Percentiles rank a stretch among this genome's conserved stretches.
These are phyloP conservation scores for Eristalis tenax DNA, from an alignment of 2,888 invertebrate species.

Conservation along the genomic window DNA sequence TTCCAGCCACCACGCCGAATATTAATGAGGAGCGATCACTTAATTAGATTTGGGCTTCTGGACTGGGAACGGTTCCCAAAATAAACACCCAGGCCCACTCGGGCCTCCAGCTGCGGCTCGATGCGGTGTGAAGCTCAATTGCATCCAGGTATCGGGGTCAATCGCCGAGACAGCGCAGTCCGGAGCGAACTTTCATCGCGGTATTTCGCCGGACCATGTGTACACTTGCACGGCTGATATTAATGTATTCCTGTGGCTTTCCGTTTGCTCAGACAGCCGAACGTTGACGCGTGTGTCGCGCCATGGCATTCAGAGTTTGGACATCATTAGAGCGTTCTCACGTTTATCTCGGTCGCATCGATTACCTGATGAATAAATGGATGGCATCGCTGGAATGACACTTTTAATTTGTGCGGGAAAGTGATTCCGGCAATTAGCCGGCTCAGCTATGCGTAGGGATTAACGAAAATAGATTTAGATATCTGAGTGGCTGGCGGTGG, in stretches of 20 bases:
- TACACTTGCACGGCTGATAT: conserved; percentile 35
- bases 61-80: conserved; percentile 41
- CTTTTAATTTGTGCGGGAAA: not conserved
- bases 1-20: conserved; percentile 39
- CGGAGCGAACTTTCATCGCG: conserved; percentile 19
- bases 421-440: conserved; percentile 37
- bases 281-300: conserved; percentile 30
- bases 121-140: conserved; percentile 45
- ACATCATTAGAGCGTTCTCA: conserved; percentile 61
- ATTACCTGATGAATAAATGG: conserved; percentile 58
- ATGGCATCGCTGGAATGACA: conserved; percentile 32
- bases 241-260: conserved; percentile 45
- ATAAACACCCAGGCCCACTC: conserved; percentile 40
- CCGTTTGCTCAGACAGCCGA: conserved; percentile 28
- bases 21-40: conserved; percentile 59
- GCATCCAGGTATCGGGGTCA: conserved; percentile 67
- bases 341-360: conserved; percentile 53
- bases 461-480: conserved; percentile 53
- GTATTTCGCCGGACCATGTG: conserved; percentile 11
- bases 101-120: not conserved
- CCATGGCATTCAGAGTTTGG: conserved; percentile 52
- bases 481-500: not conserved
- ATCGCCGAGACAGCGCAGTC: not conserved
- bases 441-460: conserved; percentile 37
- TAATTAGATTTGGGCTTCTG: conserved; percentile 66